Evolutionary conservation across 1,140 invertebrate species (phyloP).

Genomic region (Andrena cerasifolii): DNA sequence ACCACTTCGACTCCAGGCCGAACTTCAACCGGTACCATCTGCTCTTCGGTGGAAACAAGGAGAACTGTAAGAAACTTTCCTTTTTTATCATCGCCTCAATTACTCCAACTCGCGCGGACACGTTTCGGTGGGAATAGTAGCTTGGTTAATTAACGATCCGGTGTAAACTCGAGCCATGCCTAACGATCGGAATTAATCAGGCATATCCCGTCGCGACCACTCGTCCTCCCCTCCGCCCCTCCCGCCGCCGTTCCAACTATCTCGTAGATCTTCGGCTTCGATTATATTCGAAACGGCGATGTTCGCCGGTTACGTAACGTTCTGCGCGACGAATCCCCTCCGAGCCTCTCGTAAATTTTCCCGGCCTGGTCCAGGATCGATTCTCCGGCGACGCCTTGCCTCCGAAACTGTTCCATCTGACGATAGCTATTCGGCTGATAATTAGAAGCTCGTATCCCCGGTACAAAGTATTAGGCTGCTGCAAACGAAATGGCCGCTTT

Average conservation of each 20-base stretch:
- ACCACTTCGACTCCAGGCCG: constrained; percentile 86
- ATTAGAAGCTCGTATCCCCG: too few relatives aligned
- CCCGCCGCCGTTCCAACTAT: not conserved
- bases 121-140: not conserved
- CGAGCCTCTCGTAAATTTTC: too few relatives aligned
- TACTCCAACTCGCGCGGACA: not conserved
- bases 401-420: too few relatives aligned
- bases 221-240: too few relatives aligned
- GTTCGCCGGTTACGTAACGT: constrained; percentile 14
- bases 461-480: too few relatives aligned
- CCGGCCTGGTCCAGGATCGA: too few relatives aligned
- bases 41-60: constrained; percentile 86
- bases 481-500: too few relatives aligned
- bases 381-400: too few relatives aligned
- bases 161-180: not conserved
- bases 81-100: not conserved
- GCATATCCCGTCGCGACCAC: not conserved
- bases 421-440: too few relatives aligned
- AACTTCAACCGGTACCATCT: constrained; percentile 85
- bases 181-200: constrained; percentile 16
- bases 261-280: not conserved
- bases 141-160: not conserved
- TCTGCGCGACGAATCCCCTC: not conserved
- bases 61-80: constrained; percentile 85
- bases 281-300: constrained; percentile 31